phyloP scores from a whole-genome alignment of 2,888 invertebrate genomes.

The Exephanes ischioxanthus region DNA sequence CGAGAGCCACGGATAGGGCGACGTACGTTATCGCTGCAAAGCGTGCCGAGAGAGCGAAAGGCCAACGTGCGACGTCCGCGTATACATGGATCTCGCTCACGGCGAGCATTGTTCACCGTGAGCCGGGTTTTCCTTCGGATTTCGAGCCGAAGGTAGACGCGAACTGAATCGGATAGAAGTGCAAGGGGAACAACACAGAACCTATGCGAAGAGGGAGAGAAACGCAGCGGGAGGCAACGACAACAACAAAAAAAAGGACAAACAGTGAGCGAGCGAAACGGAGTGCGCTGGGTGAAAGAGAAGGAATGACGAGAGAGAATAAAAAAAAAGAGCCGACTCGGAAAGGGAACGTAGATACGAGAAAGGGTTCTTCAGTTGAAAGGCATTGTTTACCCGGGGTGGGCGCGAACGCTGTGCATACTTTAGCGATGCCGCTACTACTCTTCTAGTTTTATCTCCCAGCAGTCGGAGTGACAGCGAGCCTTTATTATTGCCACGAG shows the following conservation, averaged over 20 bases:
- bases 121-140: conserved; percentile 45
- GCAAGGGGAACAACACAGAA: background rate
- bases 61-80: conserved; percentile 50
- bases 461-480: conserved; percentile 59
- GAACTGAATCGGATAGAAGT: conserved; percentile 31
- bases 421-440: conserved; percentile 33
- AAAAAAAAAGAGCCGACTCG: conserved; percentile 52
- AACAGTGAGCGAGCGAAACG: conserved; percentile 27
- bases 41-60: conserved; percentile 28
- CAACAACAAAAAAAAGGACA: conserved; percentile 18
- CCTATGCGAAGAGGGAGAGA: conserved; percentile 3
- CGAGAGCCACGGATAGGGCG: background rate
- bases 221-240: background rate
- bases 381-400: conserved; percentile 64
- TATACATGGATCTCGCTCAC: conserved; percentile 44
- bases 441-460: conserved; percentile 63
- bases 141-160: conserved; percentile 50
- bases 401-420: conserved; percentile 50
- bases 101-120: conserved; percentile 58
- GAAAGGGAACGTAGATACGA: conserved; percentile 58
- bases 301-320: conserved; percentile 26
- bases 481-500: conserved; percentile 60
- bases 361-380: conserved; percentile 64
- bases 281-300: conserved; percentile 14
- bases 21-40: background rate